Percentiles rank a stretch among this genome's conserved stretches.
Evolutionary conservation across 2,888 invertebrate species (phyloP).

Genomic region (Gymnosoma rotundatum): DNA sequence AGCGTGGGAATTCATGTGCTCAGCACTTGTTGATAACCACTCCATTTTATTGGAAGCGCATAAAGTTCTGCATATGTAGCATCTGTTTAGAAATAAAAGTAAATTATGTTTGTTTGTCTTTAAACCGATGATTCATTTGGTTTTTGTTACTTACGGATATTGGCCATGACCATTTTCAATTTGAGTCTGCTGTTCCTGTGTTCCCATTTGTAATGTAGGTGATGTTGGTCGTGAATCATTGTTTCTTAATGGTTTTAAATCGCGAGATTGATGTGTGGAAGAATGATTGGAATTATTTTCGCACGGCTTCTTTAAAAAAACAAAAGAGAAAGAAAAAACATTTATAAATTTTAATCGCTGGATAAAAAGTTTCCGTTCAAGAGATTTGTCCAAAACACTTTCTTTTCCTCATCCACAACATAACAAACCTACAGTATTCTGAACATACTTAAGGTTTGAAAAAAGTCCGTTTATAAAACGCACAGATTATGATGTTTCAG

Average conservation of each 20-base stretch:
- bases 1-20: conserved; percentile 95
- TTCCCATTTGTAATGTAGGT: conserved; percentile 76
- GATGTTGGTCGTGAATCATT: conserved; percentile 82
- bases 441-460: too few relatives aligned
- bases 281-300: conserved; percentile 83
- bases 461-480: too few relatives aligned
- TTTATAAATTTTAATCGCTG: background rate
- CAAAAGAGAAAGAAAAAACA: background rate
- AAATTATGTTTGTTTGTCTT: background rate
- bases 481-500: too few relatives aligned
- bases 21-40: conserved; percentile 92
- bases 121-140: background rate
- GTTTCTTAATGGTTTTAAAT: conserved; percentile 82
- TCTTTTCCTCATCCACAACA: too few relatives aligned
- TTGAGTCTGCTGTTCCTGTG: conserved; percentile 75
- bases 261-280: conserved; percentile 79
- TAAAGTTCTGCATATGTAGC: conserved; percentile 91
- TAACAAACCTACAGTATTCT: too few relatives aligned
- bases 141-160: conserved; percentile 80
- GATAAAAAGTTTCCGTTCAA: background rate
- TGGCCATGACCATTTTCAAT: conserved; percentile 82
- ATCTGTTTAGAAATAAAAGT: conserved; percentile 82
- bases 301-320: conserved; percentile 83
- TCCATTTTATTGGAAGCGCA: conserved; percentile 91
- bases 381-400: too few relatives aligned